Base-by-base conservation (phyloP, 2,797 vertebrate genomes). In the Pseudochaenichthys georgianus region DNA sequence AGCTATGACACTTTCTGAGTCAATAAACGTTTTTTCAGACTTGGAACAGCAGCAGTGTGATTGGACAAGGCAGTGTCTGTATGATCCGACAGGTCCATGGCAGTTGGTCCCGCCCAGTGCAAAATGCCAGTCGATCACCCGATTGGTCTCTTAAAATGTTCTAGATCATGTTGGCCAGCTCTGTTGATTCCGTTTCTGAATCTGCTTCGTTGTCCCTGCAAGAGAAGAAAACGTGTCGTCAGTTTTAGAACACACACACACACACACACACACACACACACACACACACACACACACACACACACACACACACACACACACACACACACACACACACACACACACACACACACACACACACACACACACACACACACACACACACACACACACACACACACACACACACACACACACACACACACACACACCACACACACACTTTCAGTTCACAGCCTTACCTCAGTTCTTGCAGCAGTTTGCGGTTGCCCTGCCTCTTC, bases 391-490 rank as follows among this genome's bases (percentile, higher is more conserved):
- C 28, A 28, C 3, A 28, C 3, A 28, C 23, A 28, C 23, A 28
- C 28, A 4, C 0, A 28, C 28, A 28, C 5, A 10, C 2, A 3
- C 34, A 46, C n/a, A 21, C n/a, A 16, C 34, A 15, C 21, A 21
- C 21, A 21, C 21, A 21, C 3, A 60, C 46, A 45, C 3, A 54
- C 13, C 13, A 46, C n/a, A 21, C n/a, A 21, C 48, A 28, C 23
- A 23, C 23, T 23, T 10, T 50, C 3, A 2, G 7, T 23, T 8
- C 1, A 6, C 16, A 7, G 55, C 21, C 93, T 93, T 86, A 98
- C 98, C 96, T 94, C 76, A 95, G 87, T 38, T 97, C 96, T 84
- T 97, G 96, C 5, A 99, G 91, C 31, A 95, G 93, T 82, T 99
- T 99, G 85, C 96, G 96, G 91, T 99, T 99, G 38, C 95, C 93